These are phyloP conservation scores for Hiodon tergisus DNA, from an alignment of 2,113 vertebrate species.

Conservation along the genomic window DNA sequence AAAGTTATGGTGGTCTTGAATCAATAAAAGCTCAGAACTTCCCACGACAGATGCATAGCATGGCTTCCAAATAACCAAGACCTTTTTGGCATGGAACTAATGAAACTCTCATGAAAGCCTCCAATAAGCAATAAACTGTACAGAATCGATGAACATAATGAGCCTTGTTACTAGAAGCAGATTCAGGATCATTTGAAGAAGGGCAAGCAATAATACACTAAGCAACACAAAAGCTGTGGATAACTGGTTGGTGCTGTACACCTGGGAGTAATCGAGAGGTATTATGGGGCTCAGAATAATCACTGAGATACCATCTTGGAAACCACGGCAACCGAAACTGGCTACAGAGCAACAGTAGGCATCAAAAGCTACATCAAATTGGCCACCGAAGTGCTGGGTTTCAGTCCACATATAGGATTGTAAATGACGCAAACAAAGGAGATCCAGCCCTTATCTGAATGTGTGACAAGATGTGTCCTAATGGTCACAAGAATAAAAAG, in stretches of 20 bases:
- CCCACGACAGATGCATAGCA: not conserved
- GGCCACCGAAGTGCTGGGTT: not conserved
- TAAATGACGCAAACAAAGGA: not conserved
- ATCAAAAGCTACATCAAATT: conserved; percentile 28
- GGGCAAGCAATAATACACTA: not conserved
- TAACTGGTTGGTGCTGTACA: conserved; percentile 23
- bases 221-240: not conserved
- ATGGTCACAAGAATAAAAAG: too few species aligned
- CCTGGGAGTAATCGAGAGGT: conserved; percentile 31
- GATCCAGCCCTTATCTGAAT: too few species aligned
- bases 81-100: not conserved
- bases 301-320: conserved; percentile 50
- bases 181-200: not conserved
- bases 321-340: conserved; percentile 56
- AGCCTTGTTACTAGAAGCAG: not conserved
- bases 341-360: conserved; percentile 11
- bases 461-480: too few species aligned
- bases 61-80: not conserved
- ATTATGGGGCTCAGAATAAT: conserved; percentile 33
- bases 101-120: not conserved
- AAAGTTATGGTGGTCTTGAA: too few species aligned
- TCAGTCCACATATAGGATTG: not conserved
- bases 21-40: not conserved
- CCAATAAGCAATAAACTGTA: not conserved
- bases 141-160: not conserved